Conservation (phyloP, 2,797 vertebrate genomes). For the Bradypodion ventrale region DNA sequence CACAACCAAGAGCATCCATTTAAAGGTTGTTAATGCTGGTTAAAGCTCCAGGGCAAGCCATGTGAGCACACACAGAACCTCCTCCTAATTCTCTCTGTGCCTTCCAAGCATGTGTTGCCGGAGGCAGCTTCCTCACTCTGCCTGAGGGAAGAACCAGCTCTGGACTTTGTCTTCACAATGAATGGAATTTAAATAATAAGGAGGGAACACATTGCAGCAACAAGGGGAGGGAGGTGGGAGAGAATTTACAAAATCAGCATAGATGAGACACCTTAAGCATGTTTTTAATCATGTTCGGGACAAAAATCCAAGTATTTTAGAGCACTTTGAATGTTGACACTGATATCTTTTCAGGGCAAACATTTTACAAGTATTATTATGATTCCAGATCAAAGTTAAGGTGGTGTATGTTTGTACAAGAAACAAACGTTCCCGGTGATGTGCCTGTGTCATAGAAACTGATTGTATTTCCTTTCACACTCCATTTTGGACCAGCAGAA, state of each 20-base stretch:
- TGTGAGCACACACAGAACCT: neutral
- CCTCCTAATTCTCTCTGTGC: neutral
- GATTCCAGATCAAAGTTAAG: constrained; percentile 60
- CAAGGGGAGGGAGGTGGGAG: too few relatives aligned
- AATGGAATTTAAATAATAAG: neutral
- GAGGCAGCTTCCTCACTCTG: neutral
- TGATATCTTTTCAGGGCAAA: constrained; percentile 13
- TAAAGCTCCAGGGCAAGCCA: neutral
- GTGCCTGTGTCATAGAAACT: constrained; percentile 67
- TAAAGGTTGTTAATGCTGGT: neutral
- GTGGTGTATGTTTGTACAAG: constrained; percentile 60
- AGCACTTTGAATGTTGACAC: constrained; percentile 38
- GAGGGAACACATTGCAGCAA: neutral
- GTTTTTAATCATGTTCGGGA: constrained; percentile 20
- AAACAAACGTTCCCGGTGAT: constrained; percentile 55
- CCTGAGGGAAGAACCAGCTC: neutral
- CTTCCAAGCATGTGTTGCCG: neutral
- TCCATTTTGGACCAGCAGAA: constrained; percentile 67
- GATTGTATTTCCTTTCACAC: constrained; percentile 65
- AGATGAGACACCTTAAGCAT: neutral
- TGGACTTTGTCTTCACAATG: neutral
- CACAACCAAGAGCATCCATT: neutral
- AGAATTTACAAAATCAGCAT: neutral
- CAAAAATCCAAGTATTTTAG: neutral
- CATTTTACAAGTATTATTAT: constrained; percentile 41